Conservation (phyloP, 2,113 vertebrate genomes). For the Psilopogon haemacephalus region DNA sequence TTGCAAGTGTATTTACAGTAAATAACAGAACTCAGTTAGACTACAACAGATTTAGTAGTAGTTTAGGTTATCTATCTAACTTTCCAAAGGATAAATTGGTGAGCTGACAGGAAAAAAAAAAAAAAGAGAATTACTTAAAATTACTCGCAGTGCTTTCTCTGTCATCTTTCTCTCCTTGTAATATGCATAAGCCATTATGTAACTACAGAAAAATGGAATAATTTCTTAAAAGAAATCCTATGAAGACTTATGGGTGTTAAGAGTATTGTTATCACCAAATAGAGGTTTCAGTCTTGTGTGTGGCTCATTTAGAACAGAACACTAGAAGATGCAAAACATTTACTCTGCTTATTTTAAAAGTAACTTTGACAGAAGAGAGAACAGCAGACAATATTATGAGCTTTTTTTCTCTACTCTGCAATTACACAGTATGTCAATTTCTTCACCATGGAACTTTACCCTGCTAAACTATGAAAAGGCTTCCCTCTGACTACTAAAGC, state of each 20-base stretch:
- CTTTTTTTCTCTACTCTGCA: background rate
- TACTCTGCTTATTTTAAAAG: background rate
- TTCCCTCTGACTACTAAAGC: background rate
- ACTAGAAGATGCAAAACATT: background rate
- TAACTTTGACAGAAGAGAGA: background rate
- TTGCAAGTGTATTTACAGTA: background rate
- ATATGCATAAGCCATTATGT: background rate
- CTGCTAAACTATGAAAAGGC: background rate
- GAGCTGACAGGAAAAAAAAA: too few relatives aligned
- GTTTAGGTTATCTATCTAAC: background rate
- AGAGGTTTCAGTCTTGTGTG: background rate
- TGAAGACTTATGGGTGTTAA: background rate
- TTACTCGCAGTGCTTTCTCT: background rate
- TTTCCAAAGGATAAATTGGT: background rate
- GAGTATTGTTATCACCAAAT: background rate
- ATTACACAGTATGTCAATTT: background rate
- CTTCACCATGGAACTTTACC: background rate
- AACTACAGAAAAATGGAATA: background rate
- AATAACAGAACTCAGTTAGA: background rate
- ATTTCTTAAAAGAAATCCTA: background rate
- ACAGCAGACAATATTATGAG: background rate
- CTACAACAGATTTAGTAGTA: background rate
- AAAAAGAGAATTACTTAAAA: background rate
- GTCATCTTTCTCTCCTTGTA: background rate
- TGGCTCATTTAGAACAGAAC: background rate